Evolutionary conservation across 2,113 vertebrate genomes (phyloP).

Genomic region (Anthoscopus minutus): DNA sequence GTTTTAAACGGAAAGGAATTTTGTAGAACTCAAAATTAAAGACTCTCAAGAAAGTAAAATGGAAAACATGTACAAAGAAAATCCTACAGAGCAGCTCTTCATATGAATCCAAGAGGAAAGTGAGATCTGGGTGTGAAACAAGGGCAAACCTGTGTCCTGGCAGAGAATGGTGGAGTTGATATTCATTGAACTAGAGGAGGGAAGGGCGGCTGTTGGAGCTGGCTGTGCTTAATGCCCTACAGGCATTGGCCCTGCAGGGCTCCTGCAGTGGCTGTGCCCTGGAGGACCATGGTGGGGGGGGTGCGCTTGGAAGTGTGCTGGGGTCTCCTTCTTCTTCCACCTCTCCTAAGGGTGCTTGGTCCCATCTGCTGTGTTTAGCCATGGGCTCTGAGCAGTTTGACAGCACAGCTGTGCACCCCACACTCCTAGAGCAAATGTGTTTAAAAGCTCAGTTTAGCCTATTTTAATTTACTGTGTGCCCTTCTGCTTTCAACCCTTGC

Average conservation of each 20-base stretch:
- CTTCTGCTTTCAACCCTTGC: conserved; percentile 25
- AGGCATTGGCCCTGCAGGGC: neutral
- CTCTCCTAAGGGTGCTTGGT: neutral
- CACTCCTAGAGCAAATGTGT: neutral
- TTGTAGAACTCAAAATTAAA: neutral
- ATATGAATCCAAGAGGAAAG: neutral
- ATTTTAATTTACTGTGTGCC: neutral
- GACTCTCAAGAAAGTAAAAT: neutral
- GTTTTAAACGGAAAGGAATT: neutral
- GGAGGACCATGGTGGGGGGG: neutral
- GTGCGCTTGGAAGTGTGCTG: neutral
- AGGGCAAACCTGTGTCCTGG: neutral
- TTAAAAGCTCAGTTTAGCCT: conserved; percentile 18
- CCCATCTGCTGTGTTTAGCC: conserved; percentile 36
- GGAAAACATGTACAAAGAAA: neutral
- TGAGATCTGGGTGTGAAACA: neutral
- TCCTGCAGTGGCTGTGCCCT: neutral
- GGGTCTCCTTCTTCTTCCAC: neutral
- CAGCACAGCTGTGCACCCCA: conserved; percentile 39
- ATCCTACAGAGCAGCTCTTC: neutral
- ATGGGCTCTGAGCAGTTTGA: neutral
- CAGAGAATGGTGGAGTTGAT: neutral
- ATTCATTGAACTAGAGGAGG: neutral
- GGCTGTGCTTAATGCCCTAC: neutral
- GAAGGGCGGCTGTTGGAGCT: neutral